phyloP scores from a whole-genome alignment of 2,888 invertebrate genomes.

The Galerucella pusilla region DNA sequence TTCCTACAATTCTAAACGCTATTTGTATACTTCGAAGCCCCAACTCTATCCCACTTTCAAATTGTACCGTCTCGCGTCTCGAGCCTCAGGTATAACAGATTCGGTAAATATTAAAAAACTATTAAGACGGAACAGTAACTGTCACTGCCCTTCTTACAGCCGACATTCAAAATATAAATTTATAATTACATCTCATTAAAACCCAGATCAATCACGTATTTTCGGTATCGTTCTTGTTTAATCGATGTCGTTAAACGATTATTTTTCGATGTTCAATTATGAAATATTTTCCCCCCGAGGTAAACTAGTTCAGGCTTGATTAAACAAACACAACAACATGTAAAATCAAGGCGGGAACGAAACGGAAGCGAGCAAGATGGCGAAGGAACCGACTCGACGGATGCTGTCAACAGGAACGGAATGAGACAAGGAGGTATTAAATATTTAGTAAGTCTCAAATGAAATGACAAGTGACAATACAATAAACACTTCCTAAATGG shows the following conservation, averaged over 20 bases:
- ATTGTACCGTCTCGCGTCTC: not conserved
- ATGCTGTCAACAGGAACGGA: slow-evolving; percentile 35
- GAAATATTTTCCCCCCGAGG: slow-evolving; percentile 52
- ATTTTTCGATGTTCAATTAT: slow-evolving; percentile 60
- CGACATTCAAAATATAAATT: not conserved
- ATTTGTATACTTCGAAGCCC: slow-evolving; percentile 15
- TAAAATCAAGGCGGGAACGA: slow-evolving; percentile 61
- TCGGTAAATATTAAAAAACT: not conserved
- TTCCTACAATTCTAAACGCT: not conserved
- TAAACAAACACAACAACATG: slow-evolving; percentile 64
- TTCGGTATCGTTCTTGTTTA: slow-evolving; percentile 2
- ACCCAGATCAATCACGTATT: not conserved
- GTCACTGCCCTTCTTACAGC: not conserved
- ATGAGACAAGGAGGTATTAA: not conserved
- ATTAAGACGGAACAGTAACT: not conserved
- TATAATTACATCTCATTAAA: not conserved
- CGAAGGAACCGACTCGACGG: slow-evolving; percentile 55
- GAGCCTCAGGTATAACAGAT: not conserved
- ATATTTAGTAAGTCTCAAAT: not conserved
- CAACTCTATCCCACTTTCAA: not conserved
- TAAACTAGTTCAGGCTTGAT: slow-evolving; percentile 58
- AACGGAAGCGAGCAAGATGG: slow-evolving; percentile 59
- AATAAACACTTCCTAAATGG: too few relatives aligned
- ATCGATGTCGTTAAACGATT: slow-evolving; percentile 24
- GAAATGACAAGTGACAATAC: too few relatives aligned